Evolutionary conservation across 2,113 vertebrate genomes (phyloP).

Genomic region (Opisthocomus hoazin): DNA sequence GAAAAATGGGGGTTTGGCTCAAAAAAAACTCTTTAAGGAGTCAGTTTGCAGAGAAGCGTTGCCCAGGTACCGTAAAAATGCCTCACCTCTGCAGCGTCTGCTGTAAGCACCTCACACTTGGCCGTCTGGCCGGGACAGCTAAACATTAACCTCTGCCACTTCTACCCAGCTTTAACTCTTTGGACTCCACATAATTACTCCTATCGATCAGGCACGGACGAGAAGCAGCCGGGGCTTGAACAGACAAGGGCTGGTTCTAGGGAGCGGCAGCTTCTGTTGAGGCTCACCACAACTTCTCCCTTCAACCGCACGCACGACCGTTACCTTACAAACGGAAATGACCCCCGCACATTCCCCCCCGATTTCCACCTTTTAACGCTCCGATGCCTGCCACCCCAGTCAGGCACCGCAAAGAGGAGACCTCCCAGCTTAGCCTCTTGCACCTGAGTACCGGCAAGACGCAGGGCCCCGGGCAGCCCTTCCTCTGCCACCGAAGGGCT

Average conservation of each 20-base stretch:
- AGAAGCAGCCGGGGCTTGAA: not conserved
- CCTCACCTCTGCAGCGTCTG: not conserved
- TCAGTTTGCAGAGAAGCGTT: not conserved
- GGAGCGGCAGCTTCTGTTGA: not conserved
- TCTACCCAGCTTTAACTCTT: not conserved
- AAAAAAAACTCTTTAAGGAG: not conserved
- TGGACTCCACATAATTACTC: not conserved
- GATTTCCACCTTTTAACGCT: not conserved
- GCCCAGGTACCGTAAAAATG: not conserved
- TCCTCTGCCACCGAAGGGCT: too few relatives aligned
- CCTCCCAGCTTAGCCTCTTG: not conserved
- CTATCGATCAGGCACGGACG: fast-evolving
- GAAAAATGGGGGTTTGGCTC: not conserved
- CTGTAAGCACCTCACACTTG: not conserved
- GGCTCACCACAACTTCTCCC: not conserved
- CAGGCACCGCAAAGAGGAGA: not conserved
- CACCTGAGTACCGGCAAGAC: too few relatives aligned
- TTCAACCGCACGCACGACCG: fast-evolving
- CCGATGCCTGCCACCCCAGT: not conserved
- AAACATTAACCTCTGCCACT: not conserved
- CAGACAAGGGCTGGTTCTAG: not conserved
- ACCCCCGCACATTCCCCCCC: not conserved
- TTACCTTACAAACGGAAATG: not conserved
- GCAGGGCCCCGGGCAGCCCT: too few relatives aligned
- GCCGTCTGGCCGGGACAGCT: not conserved